Evolutionary conservation across 2,888 invertebrate species (phyloP).

Genomic region (Stenotaenia linearis): DNA sequence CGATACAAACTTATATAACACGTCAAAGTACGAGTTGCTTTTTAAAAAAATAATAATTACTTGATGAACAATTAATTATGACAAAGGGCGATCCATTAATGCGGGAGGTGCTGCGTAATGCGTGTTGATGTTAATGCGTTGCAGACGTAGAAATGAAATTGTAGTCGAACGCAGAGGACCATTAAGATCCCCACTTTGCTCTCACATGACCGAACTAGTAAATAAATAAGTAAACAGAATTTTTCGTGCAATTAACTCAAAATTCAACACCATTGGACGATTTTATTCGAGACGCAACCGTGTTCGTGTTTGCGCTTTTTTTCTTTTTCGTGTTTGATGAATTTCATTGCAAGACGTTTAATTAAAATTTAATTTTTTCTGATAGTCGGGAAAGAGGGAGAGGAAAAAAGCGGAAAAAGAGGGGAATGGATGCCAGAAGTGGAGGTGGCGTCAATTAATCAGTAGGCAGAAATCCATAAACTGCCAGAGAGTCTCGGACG

Average conservation of each 20-base stretch:
- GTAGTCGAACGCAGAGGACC: background rate
- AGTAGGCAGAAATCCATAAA: background rate
- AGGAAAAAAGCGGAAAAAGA: background rate
- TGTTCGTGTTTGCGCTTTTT: background rate
- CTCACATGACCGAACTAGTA: background rate
- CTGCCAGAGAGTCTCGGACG: background rate
- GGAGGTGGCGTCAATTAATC: background rate
- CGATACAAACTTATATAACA: background rate
- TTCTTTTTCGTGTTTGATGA: background rate
- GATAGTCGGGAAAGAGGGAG: background rate
- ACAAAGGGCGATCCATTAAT: slow-evolving; percentile 1
- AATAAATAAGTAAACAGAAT: background rate
- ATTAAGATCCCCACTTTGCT: background rate
- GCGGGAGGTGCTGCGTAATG: background rate
- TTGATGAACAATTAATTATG: slow-evolving; percentile 17
- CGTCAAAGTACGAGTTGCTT: background rate
- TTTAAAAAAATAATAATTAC: background rate
- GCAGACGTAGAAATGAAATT: background rate
- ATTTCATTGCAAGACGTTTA: slow-evolving; percentile 5
- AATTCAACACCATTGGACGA: too few relatives aligned
- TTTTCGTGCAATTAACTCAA: background rate
- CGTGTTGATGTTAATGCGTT: background rate
- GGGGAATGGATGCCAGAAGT: background rate
- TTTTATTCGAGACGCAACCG: too few relatives aligned
- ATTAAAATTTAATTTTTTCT: slow-evolving; percentile 1